Conservation (phyloP, 2,888 invertebrate genomes). For the Latheticus oryzae region DNA sequence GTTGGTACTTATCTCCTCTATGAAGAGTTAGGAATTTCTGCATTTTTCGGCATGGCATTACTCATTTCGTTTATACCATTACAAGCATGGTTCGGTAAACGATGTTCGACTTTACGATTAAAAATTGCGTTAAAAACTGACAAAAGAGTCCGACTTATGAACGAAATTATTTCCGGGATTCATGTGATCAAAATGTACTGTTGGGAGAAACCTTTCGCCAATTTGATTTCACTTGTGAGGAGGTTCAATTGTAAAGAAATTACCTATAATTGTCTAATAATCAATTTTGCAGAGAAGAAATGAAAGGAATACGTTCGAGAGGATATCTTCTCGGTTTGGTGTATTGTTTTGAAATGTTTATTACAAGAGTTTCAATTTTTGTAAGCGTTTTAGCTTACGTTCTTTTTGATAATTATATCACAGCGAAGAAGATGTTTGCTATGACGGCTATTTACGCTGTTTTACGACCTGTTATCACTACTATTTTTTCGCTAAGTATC, state of each 20-base stretch:
- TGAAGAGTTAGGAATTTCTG: slow-evolving; percentile 63
- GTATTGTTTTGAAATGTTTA: slow-evolving; percentile 87
- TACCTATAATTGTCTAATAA: slow-evolving; percentile 15
- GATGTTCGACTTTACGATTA: slow-evolving; percentile 60
- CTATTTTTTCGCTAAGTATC: slow-evolving; percentile 89
- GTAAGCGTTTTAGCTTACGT: slow-evolving; percentile 84
- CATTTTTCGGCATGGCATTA: slow-evolving; percentile 65
- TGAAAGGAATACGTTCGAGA: slow-evolving; percentile 77
- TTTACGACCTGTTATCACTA: slow-evolving; percentile 87
- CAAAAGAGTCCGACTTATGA: slow-evolving; percentile 75
- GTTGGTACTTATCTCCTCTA: slow-evolving; percentile 71
- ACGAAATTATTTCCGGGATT: slow-evolving; percentile 80
- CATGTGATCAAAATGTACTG: slow-evolving; percentile 97
- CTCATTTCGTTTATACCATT: slow-evolving; percentile 62
- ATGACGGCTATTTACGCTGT: slow-evolving; percentile 92
- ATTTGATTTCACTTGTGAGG: slow-evolving; percentile 80
- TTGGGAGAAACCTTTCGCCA: slow-evolving; percentile 92
- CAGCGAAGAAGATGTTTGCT: slow-evolving; percentile 87
- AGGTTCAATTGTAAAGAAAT: slow-evolving; percentile 61
- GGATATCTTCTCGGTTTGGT: slow-evolving; percentile 83
- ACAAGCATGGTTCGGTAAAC: slow-evolving; percentile 63
- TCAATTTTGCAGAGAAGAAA: slow-evolving; percentile 71
- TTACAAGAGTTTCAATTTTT: slow-evolving; percentile 88
- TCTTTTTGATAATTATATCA: slow-evolving; percentile 77
- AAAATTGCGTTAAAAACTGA: slow-evolving; percentile 74